These are phyloP conservation scores for Muntiacus muntjak DNA, from an alignment of 2,113 vertebrate genomes.

Conservation along the genomic window DNA sequence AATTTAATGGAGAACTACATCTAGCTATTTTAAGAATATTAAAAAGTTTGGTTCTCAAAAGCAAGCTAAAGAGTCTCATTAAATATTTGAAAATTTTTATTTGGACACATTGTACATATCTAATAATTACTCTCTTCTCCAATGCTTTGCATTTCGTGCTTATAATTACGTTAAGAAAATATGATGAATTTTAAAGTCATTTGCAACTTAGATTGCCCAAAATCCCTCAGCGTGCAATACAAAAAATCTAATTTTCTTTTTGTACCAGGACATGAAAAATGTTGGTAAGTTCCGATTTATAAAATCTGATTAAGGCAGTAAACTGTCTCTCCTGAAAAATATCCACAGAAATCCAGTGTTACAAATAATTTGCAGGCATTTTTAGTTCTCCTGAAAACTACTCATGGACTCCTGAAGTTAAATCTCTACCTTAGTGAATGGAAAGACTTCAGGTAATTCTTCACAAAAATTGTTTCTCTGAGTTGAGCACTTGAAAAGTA, in stretches of 20 bases:
- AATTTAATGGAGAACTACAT: background rate
- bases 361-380: background rate
- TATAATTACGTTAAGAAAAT: background rate
- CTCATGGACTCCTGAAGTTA: background rate
- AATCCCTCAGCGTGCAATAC: background rate
- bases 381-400: background rate
- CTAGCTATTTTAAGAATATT: background rate
- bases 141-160: background rate
- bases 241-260: background rate
- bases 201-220: background rate
- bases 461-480: background rate
- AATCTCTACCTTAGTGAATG: background rate
- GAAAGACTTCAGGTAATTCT: background rate
- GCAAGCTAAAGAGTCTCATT: background rate
- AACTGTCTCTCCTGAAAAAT: background rate
- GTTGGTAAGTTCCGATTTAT: background rate
- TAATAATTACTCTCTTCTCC: background rate
- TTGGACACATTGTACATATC: background rate
- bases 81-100: conserved; percentile 25
- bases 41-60: background rate
- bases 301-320: conserved; percentile 22
- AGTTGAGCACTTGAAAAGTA: background rate
- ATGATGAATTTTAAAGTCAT: background rate
- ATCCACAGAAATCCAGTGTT: background rate
- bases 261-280: background rate